A percentile compares a stretch with the other conserved stretches of the same genome.
phyloP scores from a whole-genome alignment of 2,888 invertebrate genomes.

The Cremastobaeus sp. region DNA sequence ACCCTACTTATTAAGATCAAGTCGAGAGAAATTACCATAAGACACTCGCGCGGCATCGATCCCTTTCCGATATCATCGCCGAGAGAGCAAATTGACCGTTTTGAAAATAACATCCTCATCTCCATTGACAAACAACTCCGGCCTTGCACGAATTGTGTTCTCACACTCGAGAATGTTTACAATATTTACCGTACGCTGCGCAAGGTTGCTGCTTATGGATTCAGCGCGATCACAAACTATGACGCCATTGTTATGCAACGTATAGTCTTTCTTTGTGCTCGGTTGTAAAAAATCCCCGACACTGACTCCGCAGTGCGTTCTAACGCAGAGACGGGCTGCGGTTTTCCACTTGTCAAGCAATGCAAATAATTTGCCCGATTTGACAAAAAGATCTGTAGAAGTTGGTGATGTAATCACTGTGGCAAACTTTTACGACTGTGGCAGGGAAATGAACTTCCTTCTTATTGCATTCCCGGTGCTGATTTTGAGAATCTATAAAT shows the following conservation, averaged over 20 bases:
- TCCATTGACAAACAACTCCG: neutral
- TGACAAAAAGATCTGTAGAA: slow-evolving; percentile 26
- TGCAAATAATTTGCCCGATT: too few species aligned
- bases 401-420: slow-evolving; percentile 34
- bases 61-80: neutral
- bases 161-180: slow-evolving; percentile 40
- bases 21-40: slow-evolving; percentile 18
- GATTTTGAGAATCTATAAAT: slow-evolving; percentile 49
- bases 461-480: slow-evolving; percentile 37
- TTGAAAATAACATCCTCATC: neutral
- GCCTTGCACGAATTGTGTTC: slow-evolving; percentile 20
- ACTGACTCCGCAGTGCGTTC: too few species aligned
- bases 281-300: too few species aligned
- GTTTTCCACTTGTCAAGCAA: too few species aligned
- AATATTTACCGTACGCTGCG: slow-evolving; percentile 34
- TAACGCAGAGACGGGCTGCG: too few species aligned
- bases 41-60: neutral
- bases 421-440: slow-evolving; percentile 46
- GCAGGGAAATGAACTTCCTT: slow-evolving; percentile 40
- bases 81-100: too few species aligned
- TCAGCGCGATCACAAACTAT: slow-evolving; percentile 32
- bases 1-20: too few species aligned
- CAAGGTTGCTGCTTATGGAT: slow-evolving; percentile 34
- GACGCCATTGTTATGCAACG: slow-evolving; percentile 39
- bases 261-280: slow-evolving; percentile 34